Evolutionary conservation across 2,113 vertebrate genomes (phyloP).

Genomic region (Zosterops japonicus): DNA sequence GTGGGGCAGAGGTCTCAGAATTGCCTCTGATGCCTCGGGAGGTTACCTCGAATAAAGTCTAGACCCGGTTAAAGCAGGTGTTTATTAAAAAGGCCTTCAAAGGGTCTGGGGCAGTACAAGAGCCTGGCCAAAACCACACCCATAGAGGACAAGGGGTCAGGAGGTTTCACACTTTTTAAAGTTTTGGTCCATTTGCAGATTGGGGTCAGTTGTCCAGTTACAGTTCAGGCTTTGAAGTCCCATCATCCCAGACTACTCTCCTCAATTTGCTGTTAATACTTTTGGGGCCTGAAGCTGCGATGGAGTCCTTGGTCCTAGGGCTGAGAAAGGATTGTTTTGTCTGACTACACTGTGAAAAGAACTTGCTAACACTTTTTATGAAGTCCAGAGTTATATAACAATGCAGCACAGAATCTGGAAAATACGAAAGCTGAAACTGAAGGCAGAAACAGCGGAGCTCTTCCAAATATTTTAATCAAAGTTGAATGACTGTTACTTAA

Average conservation of each 20-base stretch:
- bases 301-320: not conserved
- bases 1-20: not conserved
- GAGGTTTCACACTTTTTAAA: not conserved
- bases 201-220: not conserved
- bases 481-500: not conserved
- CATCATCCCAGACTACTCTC: not conserved
- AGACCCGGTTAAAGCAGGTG: not conserved
- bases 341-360: not conserved
- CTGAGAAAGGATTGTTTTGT: not conserved
- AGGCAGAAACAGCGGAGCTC: not conserved
- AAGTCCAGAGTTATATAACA: not conserved
- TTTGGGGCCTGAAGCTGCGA: not conserved
- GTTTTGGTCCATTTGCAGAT: not conserved
- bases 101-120: not conserved
- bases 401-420: not conserved
- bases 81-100: not conserved
- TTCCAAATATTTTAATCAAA: not conserved
- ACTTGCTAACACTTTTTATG: not conserved
- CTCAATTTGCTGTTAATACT: not conserved
- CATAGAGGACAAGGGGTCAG: not conserved
- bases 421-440: not conserved
- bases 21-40: not conserved
- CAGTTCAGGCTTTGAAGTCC: not conserved
- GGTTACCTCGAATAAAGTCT: not conserved
- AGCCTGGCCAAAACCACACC: not conserved